phyloP scores from a whole-genome alignment of 1,140 invertebrate genomes.

The Penaeus indicus region DNA sequence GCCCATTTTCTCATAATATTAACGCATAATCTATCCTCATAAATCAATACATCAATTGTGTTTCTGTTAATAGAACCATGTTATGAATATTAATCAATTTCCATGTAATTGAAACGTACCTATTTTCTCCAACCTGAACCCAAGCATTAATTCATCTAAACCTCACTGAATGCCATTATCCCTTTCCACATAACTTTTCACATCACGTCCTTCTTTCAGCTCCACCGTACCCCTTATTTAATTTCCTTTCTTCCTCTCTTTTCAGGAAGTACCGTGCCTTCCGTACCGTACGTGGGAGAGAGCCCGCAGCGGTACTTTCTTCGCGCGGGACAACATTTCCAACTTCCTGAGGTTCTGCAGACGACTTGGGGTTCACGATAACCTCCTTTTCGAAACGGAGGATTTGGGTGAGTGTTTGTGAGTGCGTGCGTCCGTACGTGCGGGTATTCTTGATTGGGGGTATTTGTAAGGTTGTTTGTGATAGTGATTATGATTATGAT shows the following conservation, averaged over 20 bases:
- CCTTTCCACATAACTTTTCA: too few species aligned
- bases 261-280: conserved; percentile 66
- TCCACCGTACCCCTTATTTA: neutral
- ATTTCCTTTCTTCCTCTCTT: neutral
- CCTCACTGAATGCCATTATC: too few species aligned
- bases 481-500: too few species aligned
- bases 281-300: conserved; percentile 82
- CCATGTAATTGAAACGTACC: too few species aligned
- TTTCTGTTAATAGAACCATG: too few species aligned
- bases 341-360: conserved; percentile 94
- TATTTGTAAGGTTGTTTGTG: neutral
- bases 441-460: neutral
- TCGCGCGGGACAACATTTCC: conserved; percentile 91
- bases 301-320: conserved; percentile 82
- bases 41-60: too few species aligned
- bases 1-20: too few species aligned
- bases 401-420: conserved; percentile 79
- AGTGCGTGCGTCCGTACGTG: neutral
- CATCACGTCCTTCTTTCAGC: too few species aligned
- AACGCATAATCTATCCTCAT: too few species aligned
- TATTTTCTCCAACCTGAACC: too few species aligned
- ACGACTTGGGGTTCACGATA: conserved; percentile 88
- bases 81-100: too few species aligned
- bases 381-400: conserved; percentile 92
- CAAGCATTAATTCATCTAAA: too few species aligned